Conservation (phyloP, 2,888 invertebrate genomes). For the Trichacis sp. region DNA sequence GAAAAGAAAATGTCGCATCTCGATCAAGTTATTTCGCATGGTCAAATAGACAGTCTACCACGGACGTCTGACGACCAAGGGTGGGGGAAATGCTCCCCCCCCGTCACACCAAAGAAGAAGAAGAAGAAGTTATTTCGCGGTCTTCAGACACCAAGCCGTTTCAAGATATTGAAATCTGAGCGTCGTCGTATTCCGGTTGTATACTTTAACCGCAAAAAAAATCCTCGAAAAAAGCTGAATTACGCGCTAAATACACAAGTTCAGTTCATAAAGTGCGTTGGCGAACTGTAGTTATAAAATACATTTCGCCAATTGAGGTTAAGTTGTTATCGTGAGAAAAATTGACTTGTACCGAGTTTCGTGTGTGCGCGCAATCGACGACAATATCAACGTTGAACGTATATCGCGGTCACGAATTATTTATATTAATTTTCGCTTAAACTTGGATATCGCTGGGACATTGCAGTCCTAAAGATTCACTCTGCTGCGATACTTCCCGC, state of each 20-base stretch:
- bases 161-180: slow-evolving; percentile 14
- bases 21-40: too few species aligned
- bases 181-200: slow-evolving; percentile 14
- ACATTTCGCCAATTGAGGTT: background rate
- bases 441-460: background rate
- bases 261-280: background rate
- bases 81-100: too few species aligned
- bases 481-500: background rate
- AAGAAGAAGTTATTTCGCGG: too few species aligned
- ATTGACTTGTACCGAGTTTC: background rate
- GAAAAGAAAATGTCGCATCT: too few species aligned
- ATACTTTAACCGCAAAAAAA: slow-evolving; percentile 1
- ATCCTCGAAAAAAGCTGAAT: slow-evolving; percentile 1
- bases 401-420: background rate
- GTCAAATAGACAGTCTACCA: too few species aligned
- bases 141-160: too few species aligned
- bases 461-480: background rate
- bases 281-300: background rate
- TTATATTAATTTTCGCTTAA: background rate
- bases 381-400: background rate
- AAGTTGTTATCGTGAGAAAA: slow-evolving; percentile 1
- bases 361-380: background rate
- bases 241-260: background rate
- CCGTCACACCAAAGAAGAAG: too few species aligned
- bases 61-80: too few species aligned